A percentile compares a stretch with the other conserved stretches of the same genome.
These are phyloP conservation scores for Tetramorium simillimum DNA, from an alignment of 1,140 invertebrate species.

Conservation along the genomic window DNA sequence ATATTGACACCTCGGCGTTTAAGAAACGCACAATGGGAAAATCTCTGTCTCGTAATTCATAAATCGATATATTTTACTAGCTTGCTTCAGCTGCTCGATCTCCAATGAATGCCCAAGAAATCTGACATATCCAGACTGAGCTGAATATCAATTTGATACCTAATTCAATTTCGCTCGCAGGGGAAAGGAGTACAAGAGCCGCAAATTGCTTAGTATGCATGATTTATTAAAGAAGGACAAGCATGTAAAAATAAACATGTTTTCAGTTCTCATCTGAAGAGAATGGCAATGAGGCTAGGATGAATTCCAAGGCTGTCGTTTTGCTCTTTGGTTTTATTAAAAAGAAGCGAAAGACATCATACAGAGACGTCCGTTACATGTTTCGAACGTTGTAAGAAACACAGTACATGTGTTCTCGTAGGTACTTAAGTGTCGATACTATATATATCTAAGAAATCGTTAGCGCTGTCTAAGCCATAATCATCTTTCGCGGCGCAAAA, in stretches of 20 bases:
- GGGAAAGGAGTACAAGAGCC: conserved; percentile 37
- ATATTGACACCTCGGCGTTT: neutral
- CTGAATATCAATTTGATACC: conserved; percentile 4
- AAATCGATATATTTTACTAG: neutral
- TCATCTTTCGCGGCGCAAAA: conserved; percentile 6
- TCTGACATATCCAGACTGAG: neutral
- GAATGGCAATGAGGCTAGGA: neutral
- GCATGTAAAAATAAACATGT: neutral
- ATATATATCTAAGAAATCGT: conserved; percentile 57
- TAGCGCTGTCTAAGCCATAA: conserved; percentile 32
- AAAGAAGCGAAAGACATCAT: conserved; percentile 76
- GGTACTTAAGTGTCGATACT: conserved; percentile 67
- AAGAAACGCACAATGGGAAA: neutral
- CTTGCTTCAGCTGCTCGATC: neutral
- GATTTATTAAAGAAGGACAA: conserved; percentile 29
- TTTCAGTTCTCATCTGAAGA: neutral
- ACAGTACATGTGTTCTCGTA: conserved; percentile 52
- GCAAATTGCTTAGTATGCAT: neutral
- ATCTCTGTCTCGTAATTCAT: neutral
- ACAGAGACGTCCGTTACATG: conserved; percentile 40
- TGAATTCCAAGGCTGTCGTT: conserved; percentile 39
- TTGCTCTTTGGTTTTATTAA: conserved; percentile 83
- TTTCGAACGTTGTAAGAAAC: conserved; percentile 67
- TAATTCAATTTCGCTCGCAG: neutral
- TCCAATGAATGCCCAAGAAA: neutral